phyloP scores from a whole-genome alignment of 2,113 vertebrate genomes.

The Macaca nemestrina region DNA sequence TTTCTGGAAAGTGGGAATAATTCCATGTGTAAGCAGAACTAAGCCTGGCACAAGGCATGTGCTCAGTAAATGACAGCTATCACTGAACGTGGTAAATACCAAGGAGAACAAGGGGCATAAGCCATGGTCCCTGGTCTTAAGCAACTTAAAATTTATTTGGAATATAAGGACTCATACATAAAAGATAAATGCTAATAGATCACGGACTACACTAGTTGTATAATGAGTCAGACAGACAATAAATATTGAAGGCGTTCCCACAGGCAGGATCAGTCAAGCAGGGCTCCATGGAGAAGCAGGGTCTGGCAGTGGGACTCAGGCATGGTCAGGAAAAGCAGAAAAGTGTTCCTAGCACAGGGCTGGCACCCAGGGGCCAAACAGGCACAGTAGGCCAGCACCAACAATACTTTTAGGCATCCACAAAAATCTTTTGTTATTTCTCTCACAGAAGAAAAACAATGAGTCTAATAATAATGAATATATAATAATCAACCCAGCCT shows the following conservation, averaged over 20 bases:
- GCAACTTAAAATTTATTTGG: background rate
- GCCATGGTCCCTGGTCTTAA: background rate
- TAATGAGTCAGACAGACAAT: background rate
- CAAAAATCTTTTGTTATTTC: background rate
- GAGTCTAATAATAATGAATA: background rate
- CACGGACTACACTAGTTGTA: background rate
- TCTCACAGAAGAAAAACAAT: background rate
- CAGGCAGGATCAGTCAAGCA: background rate
- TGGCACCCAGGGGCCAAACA: background rate
- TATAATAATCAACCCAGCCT: background rate
- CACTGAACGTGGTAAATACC: background rate
- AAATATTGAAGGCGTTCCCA: background rate
- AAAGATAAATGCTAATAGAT: background rate
- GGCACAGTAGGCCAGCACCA: background rate
- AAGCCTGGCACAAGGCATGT: background rate
- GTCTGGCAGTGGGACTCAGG: background rate
- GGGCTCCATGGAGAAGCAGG: background rate
- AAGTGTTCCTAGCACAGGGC: background rate
- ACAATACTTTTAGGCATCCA: background rate
- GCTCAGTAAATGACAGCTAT: background rate
- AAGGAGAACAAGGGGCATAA: background rate
- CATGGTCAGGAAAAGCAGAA: background rate
- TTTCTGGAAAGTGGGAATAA: background rate
- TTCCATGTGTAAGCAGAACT: background rate
- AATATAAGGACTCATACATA: background rate